A percentile compares a stretch with the other conserved stretches of the same genome.
phyloP scores from a whole-genome alignment of 2,797 vertebrate genomes.

The Pachyuromys duprasi region DNA sequence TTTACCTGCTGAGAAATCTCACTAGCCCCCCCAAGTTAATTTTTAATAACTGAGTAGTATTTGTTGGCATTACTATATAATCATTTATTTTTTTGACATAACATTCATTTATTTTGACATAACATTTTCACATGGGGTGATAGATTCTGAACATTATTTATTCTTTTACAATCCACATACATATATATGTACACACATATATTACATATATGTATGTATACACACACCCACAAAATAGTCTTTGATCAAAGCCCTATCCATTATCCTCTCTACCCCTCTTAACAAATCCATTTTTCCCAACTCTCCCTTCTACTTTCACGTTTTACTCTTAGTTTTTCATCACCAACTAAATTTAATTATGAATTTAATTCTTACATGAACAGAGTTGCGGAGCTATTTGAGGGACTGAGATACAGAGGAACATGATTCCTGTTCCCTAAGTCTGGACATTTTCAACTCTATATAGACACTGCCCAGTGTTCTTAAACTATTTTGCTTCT shows the following conservation, averaged over 20 bases:
- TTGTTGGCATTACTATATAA: conserved; percentile 15
- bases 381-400: neutral
- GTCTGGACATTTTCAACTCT: conserved; percentile 35
- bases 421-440: neutral
- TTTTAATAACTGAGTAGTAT: conserved; percentile 27
- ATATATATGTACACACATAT: too few species aligned
- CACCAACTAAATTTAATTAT: neutral
- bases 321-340: neutral
- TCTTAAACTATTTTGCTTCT: conserved; percentile 19
- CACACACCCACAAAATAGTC: neutral
- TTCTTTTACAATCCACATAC: neutral
- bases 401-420: neutral
- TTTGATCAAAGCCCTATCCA: neutral
- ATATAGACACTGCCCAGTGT: neutral
- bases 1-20: neutral
- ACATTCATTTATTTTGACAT: conserved; percentile 2
- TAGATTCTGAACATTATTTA: neutral
- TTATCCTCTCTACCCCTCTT: neutral
- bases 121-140: conserved; percentile 5
- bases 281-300: neutral
- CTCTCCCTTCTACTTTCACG: neutral
- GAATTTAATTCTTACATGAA: neutral
- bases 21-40: neutral
- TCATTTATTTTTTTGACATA: conserved; percentile 12
- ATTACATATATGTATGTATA: neutral